Conservation (phyloP, 1,140 invertebrate species). For the Eurosta solidaginis region DNA sequence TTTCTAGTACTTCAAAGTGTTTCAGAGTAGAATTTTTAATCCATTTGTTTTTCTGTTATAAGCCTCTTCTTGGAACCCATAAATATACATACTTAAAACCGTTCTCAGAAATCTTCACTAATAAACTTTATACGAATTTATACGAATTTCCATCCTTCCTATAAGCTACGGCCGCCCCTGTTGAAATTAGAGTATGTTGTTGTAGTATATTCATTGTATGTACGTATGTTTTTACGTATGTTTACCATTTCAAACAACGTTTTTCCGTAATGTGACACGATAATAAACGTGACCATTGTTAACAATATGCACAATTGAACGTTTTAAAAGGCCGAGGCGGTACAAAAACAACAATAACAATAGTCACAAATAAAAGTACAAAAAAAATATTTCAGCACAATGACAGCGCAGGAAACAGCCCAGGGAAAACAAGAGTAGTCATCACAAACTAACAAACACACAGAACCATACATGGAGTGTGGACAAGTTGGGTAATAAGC, state of each 20-base stretch:
- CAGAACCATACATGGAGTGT: neutral
- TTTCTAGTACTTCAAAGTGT: no score
- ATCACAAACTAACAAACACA: no score
- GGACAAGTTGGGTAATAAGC: neutral
- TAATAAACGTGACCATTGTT: constrained; percentile 30
- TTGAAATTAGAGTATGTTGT: no score
- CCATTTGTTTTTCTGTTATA: no score
- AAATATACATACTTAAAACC: no score
- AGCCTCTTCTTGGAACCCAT: no score
- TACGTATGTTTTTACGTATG: neutral
- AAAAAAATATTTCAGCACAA: neutral
- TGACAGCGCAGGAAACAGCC: neutral
- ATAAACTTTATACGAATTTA: no score
- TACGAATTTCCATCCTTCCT: no score
- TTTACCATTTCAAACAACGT: no score
- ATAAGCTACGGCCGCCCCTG: no score
- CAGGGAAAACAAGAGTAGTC: neutral
- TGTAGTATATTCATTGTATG: neutral
- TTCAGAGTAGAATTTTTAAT: no score
- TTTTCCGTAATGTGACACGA: constrained; percentile 29
- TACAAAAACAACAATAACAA: neutral
- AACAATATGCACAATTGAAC: neutral
- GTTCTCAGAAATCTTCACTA: no score
- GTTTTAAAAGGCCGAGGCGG: neutral
- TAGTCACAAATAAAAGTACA: neutral